Conservation (phyloP, 2,797 vertebrate genomes). For the Crax fasciolata region DNA sequence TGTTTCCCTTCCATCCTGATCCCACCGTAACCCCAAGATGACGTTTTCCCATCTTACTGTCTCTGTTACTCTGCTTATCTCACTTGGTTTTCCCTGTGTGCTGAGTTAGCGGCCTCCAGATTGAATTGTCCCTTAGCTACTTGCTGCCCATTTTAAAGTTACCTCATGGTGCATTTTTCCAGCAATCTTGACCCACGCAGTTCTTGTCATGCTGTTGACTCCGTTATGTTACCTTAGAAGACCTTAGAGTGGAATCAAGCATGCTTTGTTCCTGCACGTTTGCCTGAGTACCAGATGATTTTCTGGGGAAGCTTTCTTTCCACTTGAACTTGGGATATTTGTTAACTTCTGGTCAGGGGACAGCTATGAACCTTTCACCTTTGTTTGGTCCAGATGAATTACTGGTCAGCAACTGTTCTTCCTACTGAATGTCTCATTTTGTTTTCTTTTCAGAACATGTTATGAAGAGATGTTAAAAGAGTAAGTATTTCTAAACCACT, state of each 20-base stretch:
- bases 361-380: not conserved
- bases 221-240: not conserved
- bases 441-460: conserved; percentile 88
- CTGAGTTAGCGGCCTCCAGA: not conserved
- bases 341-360: not conserved
- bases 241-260: not conserved
- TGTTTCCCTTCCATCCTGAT: not conserved
- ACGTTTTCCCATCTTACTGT: not conserved
- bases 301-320: not conserved
- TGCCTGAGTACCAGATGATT: not conserved
- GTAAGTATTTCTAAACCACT: conserved; percentile 81
- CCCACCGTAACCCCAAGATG: not conserved
- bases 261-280: not conserved
- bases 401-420: not conserved
- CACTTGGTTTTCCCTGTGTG: not conserved
- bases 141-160: too few species aligned
- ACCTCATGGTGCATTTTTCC: not conserved
- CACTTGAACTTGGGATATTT: accelerated
- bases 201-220: not conserved
- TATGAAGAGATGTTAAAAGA: conserved; percentile 90
- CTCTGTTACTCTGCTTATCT: not conserved
- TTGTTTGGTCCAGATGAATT: not conserved
- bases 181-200: not conserved
- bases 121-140: not conserved
- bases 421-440: not conserved